Base-by-base conservation (phyloP, 2,797 vertebrate genomes). In the Hephaestus fuliginosus region DNA sequence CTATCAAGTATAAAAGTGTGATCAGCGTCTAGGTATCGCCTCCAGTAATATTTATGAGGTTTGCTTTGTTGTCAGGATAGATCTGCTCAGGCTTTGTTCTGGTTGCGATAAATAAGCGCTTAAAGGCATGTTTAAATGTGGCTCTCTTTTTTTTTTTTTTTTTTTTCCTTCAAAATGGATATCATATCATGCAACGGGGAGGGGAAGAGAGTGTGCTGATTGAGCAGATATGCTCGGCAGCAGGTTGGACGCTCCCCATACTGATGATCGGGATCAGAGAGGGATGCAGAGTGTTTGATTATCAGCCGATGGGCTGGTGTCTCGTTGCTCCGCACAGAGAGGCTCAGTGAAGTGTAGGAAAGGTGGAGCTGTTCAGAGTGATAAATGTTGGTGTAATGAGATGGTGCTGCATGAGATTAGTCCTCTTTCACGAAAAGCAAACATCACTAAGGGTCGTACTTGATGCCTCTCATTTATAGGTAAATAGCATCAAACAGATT, bases 201-300 rank as follows among this genome's bases (percentile, higher is more conserved):
- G 64, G 66, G 80, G 76, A 41, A 73, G 82, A 84, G 69, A 60
- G 71, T 88, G 83, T 89, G 90, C 91, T 92, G 92, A 93, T 84
- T 39, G 48, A 64, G 88, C 81, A 91, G 60, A 91, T 81, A 73
- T 63, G 67, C 43, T 36, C 30, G 12, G 78, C 36, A 74, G 62
- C 65, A 72, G 75, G 67, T 49, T 71, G 75, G 83, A 84, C 49
- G 57, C 56, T 79, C 83, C 74, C 80, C 74, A 48, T 84, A 80
- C 71, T 61, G 86, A 75, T 77, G 80, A 89, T 70, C 22, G 5
- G 56, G 77, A 64, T 89, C 85, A 82, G 67, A 84, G 65, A 76
- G 48, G 14, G 70, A 77, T 62, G 56, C 75, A 60, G 49, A 56
- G 56, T 70, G 70, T 87, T 85, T 83, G 67, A 91, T 89, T 87